These are phyloP conservation scores for Drosophila kurseongensis DNA, from an alignment of 1,140 invertebrate genomes.

Conservation along the genomic window DNA sequence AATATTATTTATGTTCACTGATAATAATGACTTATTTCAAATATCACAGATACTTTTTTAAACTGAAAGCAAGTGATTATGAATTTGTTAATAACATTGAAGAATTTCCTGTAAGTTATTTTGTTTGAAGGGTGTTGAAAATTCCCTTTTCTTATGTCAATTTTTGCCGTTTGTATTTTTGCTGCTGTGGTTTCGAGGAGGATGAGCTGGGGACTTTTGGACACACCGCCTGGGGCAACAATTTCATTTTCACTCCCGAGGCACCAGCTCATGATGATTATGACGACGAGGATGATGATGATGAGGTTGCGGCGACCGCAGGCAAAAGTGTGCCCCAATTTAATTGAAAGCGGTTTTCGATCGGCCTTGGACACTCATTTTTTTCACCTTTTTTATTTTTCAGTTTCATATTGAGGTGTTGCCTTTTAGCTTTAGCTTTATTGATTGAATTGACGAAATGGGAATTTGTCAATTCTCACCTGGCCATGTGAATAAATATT, in stretches of 20 bases:
- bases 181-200: conserved; percentile 9
- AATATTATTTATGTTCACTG: too few relatives aligned
- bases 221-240: conserved; percentile 49
- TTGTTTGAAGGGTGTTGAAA: neutral
- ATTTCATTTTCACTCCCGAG: conserved; percentile 80
- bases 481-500: conserved; percentile 49
- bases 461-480: conserved; percentile 81
- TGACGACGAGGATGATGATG: conserved; percentile 32
- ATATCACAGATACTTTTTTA: too few relatives aligned
- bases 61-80: too few relatives aligned
- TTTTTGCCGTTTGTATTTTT: conserved; percentile 7
- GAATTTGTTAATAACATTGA: too few relatives aligned
- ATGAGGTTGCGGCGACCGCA: conserved; percentile 57
- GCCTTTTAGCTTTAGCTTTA: conserved; percentile 36
- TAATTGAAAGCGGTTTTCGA: conserved; percentile 80
- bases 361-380: conserved; percentile 59
- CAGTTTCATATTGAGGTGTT: conserved; percentile 23
- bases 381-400: conserved; percentile 3
- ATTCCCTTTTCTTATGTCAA: neutral
- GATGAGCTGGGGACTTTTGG: conserved; percentile 41
- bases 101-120: neutral
- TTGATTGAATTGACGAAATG: conserved; percentile 80
- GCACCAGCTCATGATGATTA: conserved; percentile 33
- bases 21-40: too few relatives aligned
- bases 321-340: conserved; percentile 81